Evolutionary conservation across 2,113 vertebrate genomes (phyloP).

Genomic region (Perccottus glenii): DNA sequence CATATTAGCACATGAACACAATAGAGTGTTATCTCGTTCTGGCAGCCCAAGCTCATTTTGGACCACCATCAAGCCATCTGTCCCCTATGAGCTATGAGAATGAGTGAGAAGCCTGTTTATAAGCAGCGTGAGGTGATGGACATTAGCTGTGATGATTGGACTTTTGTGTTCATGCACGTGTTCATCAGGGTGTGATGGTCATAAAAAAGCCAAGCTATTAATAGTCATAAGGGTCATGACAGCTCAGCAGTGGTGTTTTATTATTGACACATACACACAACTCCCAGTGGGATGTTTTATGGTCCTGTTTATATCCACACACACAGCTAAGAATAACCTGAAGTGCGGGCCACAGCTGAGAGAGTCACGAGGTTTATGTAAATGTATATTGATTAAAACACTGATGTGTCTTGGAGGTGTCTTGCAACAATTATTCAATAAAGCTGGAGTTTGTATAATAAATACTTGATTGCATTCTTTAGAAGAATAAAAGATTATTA

Average conservation of each 20-base stretch:
- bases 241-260: slow-evolving; percentile 46
- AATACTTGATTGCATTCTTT: too few relatives aligned
- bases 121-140: slow-evolving; percentile 31
- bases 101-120: slow-evolving; percentile 24
- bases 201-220: slow-evolving; percentile 62
- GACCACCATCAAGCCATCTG: slow-evolving; percentile 53
- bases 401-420: slow-evolving; percentile 16
- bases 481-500: too few relatives aligned
- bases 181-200: slow-evolving; percentile 34
- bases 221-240: slow-evolving; percentile 58
- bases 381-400: slow-evolving; percentile 38
- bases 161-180: slow-evolving; percentile 34
- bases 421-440: too few relatives aligned
- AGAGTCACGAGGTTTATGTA: slow-evolving; percentile 23
- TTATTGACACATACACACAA: slow-evolving; percentile 46
- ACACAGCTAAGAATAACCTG: slow-evolving; percentile 48
- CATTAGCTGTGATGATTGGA: slow-evolving; percentile 42
- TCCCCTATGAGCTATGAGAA: slow-evolving; percentile 33
- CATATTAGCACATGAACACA: slow-evolving; percentile 12
- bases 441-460: too few relatives aligned
- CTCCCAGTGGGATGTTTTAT: slow-evolving; percentile 25
- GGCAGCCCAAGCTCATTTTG: slow-evolving; percentile 19
- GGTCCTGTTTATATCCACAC: slow-evolving; percentile 32
- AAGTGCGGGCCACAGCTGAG: slow-evolving; percentile 25
- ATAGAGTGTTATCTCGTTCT: slow-evolving; percentile 27